Base-by-base conservation (phyloP, 2,888 invertebrate species). In the Leistus spinibarbis region DNA sequence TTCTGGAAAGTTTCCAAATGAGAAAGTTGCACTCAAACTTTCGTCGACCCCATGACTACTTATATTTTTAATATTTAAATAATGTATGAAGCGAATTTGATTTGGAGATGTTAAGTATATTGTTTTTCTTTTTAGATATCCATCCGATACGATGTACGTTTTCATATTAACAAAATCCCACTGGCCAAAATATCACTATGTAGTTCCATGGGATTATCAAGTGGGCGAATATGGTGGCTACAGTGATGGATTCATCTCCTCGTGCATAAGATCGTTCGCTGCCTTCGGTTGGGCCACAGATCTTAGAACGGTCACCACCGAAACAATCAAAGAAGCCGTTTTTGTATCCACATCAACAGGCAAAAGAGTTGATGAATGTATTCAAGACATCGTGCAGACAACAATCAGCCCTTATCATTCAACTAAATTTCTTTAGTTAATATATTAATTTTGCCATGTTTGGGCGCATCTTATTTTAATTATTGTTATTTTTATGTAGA, bases 171-270 rank as follows among this genome's bases (percentile, higher is more conserved):
- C 89, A 2, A 93, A 92, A 83, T 91, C 91, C 1, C 91, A 92
- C 82, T 95, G 95, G 95, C 90, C 91, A 0, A 91, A 92, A 77
- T 95, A 94, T 82, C 95, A 95, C 81, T 95, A 95, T 80, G 81
- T 93, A 20, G 83, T 93, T 20, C 93, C 94, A 0, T 90, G 91
- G 86, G 95, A 95, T 81, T 95, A 93, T 85, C 93, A 93, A 81
- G 91, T 90, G n/a, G 92, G 93, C 7, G 95, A 95, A 84, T 95
- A 89, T 78, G 95, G 95, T 1, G 89, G 89, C 62, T 95, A 95
- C 80, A 90, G 90, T 86, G 84, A 85, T 0, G 94, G 92, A 3
- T 91, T 89, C 76, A 89, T 90, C 0, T 90, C 92, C 0, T 88
- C 90, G 0, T 89, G 92, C 80, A 91, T 95, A 68, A 88, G 92